Conservation (phyloP, 2,888 invertebrate species). For the Troglohyphantes excavatus region DNA sequence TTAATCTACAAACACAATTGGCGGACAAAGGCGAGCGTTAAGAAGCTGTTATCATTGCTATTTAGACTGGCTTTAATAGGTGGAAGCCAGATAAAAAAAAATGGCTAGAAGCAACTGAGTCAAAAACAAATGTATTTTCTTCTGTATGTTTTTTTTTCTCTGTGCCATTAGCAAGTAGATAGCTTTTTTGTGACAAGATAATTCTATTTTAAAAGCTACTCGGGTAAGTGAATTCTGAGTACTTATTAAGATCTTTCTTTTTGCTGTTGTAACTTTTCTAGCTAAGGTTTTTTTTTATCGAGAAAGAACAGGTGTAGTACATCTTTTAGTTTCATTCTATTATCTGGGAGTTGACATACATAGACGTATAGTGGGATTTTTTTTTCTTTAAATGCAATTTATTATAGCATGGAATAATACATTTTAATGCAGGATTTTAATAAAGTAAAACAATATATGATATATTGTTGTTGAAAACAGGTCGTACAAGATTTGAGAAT, state of each 20-base stretch:
- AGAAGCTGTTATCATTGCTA: slow-evolving; percentile 57
- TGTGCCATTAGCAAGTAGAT: neutral
- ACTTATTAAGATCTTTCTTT: neutral
- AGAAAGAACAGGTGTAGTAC: neutral
- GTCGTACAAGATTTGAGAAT: no score
- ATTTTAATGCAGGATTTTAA: no score
- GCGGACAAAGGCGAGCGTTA: slow-evolving; percentile 54
- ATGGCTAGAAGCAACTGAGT: neutral
- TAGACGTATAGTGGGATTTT: no score
- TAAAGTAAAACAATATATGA: no score
- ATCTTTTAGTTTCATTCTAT: neutral
- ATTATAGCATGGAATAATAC: no score
- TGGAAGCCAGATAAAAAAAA: neutral
- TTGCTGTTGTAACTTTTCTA: neutral
- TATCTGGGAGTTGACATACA: no score
- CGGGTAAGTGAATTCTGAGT: neutral
- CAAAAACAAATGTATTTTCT: slow-evolving; percentile 17
- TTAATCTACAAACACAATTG: slow-evolving; percentile 49
- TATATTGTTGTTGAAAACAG: no score
- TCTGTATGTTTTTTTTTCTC: slow-evolving; percentile 9
- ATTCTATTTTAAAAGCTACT: neutral
- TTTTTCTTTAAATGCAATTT: no score
- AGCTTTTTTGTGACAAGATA: slow-evolving; percentile 9
- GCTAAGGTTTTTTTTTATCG: neutral
- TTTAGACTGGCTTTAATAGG: slow-evolving; percentile 15